Evolutionary conservation across 2,888 invertebrate species (phyloP), one percentile per base, ranked within the genome.

Genomic region (Zeuzera pyrina): DNA sequence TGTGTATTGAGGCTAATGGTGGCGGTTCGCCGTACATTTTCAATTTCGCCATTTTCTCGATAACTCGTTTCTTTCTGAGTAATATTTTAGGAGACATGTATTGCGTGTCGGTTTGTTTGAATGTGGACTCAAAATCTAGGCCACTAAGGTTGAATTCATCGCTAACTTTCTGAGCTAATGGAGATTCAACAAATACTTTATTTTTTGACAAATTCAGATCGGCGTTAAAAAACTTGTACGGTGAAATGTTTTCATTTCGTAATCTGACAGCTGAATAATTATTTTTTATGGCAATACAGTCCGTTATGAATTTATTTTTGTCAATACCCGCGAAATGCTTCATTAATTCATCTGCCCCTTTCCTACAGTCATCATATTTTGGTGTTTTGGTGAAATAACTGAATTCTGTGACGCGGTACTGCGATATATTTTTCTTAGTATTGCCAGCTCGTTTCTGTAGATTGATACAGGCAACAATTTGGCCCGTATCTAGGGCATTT

Each of bases 321-420:
- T 64, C 51, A 8, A 63, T 35, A 13, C 38, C 31, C 10, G 41
- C 34, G 2, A 78, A 42, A 27, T 49, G 57, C 26, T 63, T 59
- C 34, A 65, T 69, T 1, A 90, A 64, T 14, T 63, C 57, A 1
- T 84, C 68, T 4, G 87, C 46, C 8, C 79, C 65, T 28, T 74
- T 64, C 32, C 73, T 71, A 1, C 88, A 64, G 42, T 73, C 68
- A 30, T 57, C 56, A 41, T 84, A 78, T 48, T 85, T 86, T 1
- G 91, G 88, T 43, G 86, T 86, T 51, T 81, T 83, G 0, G 89
- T 87, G 43, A 91, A 87, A 39, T 73, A 63, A 0, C 88, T 85
- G 31, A 84, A 84, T 43, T 91, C 90, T 2, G 88, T 88, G 1
- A 85, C 89, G 35, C 88, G 73, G 30, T 86, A 87, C 15, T 86